Base-by-base conservation (phyloP, 2,888 invertebrate species). In the Argynnis bischoffii region DNA sequence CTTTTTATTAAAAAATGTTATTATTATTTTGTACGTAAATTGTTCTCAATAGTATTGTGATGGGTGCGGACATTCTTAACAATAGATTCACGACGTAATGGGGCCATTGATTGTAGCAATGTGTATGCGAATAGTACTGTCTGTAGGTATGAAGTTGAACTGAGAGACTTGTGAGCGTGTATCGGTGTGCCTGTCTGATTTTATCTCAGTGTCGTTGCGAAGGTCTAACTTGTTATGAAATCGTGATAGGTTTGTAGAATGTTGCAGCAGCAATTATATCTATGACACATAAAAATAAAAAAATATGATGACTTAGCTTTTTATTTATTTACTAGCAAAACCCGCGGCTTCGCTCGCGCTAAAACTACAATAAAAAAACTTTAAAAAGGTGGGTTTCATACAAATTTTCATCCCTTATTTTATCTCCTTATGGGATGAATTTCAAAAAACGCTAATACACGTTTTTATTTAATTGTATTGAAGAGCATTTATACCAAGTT, bases 11-110 rank as follows among this genome's bases (percentile, higher is more conserved):
- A 21, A 4, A n/a, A n/a, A n/a, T n/a, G 26, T 21, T 48, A 6
- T 26, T n/a, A 5, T n/a, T 48, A 6, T 57, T 66, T 78, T 77
- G 77, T 82, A 77, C 67, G 75, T 80, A 81, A 78, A 79, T 80
- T 78, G 84, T 86, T 84, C 84, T 81, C 81, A 84, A 81, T 81
- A 77, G 85, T 81, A 87, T 89, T 89, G 87, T 86, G 86, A 89
- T 88, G 83, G 85, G 84, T 83, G 85, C 85, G 88, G 88, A 84
- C 86, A 85, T 86, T 88, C 84, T 83, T 83, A 85, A 91, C 90
- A 91, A 91, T 91, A 85, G 88, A 70, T 69, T 85, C 84, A 86
- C 86, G 84, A 86, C 86, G 85, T 87, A 92, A 91, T 89, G 89
- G 88, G 86, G 85, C 84, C 89, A 89, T 87, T 89, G 89, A 91